These are phyloP conservation scores for Pseudotriccus pelzelni DNA, from an alignment of 2,797 vertebrate species.

Conservation along the genomic window DNA sequence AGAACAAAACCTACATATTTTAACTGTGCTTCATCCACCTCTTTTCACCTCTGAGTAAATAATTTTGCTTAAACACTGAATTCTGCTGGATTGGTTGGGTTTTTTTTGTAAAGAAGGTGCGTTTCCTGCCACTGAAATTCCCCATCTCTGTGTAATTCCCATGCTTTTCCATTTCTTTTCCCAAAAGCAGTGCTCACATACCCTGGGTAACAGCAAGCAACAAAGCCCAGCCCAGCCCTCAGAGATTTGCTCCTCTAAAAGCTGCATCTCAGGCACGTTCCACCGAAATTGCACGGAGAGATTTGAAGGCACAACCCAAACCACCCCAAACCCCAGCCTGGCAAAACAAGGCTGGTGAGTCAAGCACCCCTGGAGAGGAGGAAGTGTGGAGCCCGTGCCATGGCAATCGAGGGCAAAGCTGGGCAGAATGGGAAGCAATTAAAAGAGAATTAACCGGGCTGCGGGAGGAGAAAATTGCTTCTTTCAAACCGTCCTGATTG, in stretches of 20 bases:
- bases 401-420: not conserved
- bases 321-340: not conserved
- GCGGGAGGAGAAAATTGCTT: constrained; percentile 43
- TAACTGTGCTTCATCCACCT: not conserved
- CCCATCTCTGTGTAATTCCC: not conserved
- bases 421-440: constrained; percentile 37
- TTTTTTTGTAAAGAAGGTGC: not conserved
- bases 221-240: not conserved
- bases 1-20: not conserved
- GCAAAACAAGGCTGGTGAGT: not conserved
- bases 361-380: not conserved
- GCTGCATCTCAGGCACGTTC: not conserved
- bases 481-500: constrained; percentile 31
- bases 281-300: not conserved
- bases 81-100: not conserved
- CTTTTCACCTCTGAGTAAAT: not conserved
- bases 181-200: not conserved
- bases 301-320: not conserved
- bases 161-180: not conserved
- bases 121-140: not conserved
- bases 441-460: constrained; percentile 17
- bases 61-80: not conserved
- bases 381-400: not conserved
- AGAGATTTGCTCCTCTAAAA: not conserved
- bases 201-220: not conserved